These are phyloP conservation scores for Cydia amplana DNA, from an alignment of 1,140 invertebrate species.

Conservation along the genomic window DNA sequence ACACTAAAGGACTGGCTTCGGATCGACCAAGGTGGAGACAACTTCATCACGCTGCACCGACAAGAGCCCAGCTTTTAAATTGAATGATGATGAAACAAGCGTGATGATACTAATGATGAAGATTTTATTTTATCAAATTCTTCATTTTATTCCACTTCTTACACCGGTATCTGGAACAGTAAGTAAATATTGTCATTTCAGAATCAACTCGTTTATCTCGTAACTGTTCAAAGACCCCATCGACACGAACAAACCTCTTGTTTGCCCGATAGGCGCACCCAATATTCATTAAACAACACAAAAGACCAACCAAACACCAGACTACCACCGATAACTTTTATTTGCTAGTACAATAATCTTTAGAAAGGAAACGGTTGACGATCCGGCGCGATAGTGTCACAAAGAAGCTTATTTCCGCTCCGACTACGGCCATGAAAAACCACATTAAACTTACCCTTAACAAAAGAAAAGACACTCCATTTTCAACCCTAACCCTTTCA, in stretches of 20 bases:
- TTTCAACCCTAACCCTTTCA: slow-evolving; percentile 48
- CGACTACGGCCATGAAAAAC: slow-evolving; percentile 61
- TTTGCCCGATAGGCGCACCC: slow-evolving; percentile 12
- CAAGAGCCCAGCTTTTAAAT: too few relatives aligned
- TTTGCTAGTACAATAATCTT: slow-evolving; percentile 75
- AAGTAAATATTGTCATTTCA: neutral
- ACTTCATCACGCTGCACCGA: too few relatives aligned
- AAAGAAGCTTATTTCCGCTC: slow-evolving; percentile 77
- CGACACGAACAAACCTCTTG: neutral
- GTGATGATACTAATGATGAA: too few relatives aligned
- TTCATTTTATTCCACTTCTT: too few relatives aligned
- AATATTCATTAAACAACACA: slow-evolving; percentile 27
- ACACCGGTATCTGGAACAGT: neutral
- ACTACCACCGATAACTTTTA: slow-evolving; percentile 62
- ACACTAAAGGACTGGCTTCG: too few relatives aligned
- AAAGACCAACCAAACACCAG: slow-evolving; percentile 26
- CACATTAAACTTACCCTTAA: slow-evolving; percentile 51
- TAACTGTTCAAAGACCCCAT: neutral
- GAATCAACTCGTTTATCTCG: neutral
- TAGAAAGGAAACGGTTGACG: slow-evolving; percentile 72
- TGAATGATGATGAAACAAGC: too few relatives aligned
- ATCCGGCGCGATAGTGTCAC: slow-evolving; percentile 75
- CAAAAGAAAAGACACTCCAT: slow-evolving; percentile 44
- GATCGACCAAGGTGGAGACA: too few relatives aligned
- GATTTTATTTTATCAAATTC: too few relatives aligned